Conservation (phyloP, 2,113 vertebrate genomes). For the Silurus asotus region DNA sequence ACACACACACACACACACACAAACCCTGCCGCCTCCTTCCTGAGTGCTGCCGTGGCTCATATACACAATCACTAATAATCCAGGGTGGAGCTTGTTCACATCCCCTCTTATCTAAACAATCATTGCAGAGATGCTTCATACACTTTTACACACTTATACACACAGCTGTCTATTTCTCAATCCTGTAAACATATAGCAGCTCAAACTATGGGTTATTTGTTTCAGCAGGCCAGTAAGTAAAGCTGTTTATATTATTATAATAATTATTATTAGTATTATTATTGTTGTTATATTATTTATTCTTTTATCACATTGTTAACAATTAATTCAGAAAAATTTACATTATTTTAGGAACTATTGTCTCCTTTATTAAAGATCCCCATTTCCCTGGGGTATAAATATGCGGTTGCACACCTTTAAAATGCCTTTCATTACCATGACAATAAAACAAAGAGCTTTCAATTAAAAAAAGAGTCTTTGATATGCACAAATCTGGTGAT, state of each 20-base stretch:
- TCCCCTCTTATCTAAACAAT: constrained; percentile 51
- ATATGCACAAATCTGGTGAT: not conserved
- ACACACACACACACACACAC: constrained; percentile 31
- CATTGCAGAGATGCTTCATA: constrained; percentile 23
- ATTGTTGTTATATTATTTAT: not conserved
- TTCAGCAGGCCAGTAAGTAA: not conserved
- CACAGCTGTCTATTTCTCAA: constrained; percentile 1
- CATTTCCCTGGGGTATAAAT: not conserved
- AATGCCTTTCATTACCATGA: not conserved
- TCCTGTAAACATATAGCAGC: constrained; percentile 1
- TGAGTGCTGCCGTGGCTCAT: constrained; percentile 40
- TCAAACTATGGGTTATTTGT: not conserved
- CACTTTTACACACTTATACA: constrained; percentile 21
- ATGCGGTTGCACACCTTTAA: not conserved
- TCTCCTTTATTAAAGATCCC: not conserved
- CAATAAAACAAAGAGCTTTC: not conserved
- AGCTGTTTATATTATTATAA: not conserved
- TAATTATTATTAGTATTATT: not conserved
- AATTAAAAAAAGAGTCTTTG: not conserved
- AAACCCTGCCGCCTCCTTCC: constrained; percentile 47
- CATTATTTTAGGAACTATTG: not conserved
- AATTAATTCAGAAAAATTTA: not conserved
- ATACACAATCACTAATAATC: constrained; percentile 46
- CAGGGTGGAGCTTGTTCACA: constrained; percentile 51
- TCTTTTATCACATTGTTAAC: not conserved